Evolutionary conservation across 2,888 invertebrate species (phyloP).

Genomic region (Rhagium mordax): DNA sequence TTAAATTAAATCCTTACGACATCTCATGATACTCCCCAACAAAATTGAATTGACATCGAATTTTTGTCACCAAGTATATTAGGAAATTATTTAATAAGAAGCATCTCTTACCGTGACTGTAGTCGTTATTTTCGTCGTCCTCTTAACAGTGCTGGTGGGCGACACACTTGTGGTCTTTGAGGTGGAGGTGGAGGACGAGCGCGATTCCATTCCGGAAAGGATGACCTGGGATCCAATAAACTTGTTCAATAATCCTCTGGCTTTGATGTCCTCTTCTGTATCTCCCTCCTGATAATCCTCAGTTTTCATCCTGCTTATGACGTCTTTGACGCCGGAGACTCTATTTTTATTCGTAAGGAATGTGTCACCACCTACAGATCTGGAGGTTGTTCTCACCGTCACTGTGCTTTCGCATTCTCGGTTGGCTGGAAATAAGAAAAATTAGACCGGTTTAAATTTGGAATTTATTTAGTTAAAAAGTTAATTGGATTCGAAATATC

Average conservation of each 20-base stretch:
- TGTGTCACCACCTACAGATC: constrained; percentile 69
- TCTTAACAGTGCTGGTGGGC: constrained; percentile 45
- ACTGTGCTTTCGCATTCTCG: constrained; percentile 40
- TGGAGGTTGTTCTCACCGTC: constrained; percentile 37
- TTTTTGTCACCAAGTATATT: no score
- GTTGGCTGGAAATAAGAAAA: constrained; percentile 32
- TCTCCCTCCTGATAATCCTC: constrained; percentile 75
- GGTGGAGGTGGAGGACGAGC: constrained; percentile 53
- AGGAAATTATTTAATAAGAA: no score
- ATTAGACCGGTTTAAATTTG: background rate
- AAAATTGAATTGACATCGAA: no score
- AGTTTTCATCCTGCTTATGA: constrained; percentile 84
- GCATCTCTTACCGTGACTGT: constrained; percentile 56
- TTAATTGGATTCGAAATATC: no score
- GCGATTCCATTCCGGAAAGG: constrained; percentile 82
- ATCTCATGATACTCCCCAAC: no score
- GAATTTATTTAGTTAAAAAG: no score
- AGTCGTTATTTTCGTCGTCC: constrained; percentile 56
- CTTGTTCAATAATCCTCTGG: constrained; percentile 85
- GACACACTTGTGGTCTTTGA: constrained; percentile 40
- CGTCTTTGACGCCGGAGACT: constrained; percentile 83
- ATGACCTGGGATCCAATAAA: constrained; percentile 87
- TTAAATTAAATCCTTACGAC: no score
- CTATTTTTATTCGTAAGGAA: constrained; percentile 82
- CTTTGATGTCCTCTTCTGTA: constrained; percentile 79